Base-by-base conservation (phyloP, 2,888 invertebrate species). In the Erpobdella octoculata region DNA sequence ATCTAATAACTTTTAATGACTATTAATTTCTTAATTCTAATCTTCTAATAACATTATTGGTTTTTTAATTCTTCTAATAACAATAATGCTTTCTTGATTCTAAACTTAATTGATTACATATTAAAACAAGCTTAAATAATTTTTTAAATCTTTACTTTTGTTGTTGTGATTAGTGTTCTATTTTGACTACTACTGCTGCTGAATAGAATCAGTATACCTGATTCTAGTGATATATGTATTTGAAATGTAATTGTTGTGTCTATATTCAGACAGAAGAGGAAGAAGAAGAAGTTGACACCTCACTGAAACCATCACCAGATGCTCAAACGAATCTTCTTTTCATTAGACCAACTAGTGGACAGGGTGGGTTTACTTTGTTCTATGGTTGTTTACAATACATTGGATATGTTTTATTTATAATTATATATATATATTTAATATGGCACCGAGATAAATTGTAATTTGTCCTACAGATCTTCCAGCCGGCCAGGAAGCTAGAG, bases 271-370 rank as follows among this genome's bases (percentile, higher is more conserved):
- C 21, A 15, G 58, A 74, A 59, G 73, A 75, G 79, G 81, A 81
- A 48, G 80, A 80, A 18, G 83, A 82, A 65, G 84, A 84, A 59
- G 83, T 81, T 41, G 81, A 83, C 35, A 77, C 79, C 18, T 76
- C 79, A 12, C 78, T 86, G 68, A 85, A 85, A 73, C 89, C 92
- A 2, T 94, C 95, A 0, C 90, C 91, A 62, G 91, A 95, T 85
- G 92, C 92, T 2, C 93, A 94, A 78, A 92, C 95, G 0, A 90
- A 89, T 21, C 88, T 97, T 79, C 85, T 95, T 73, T 98, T 98
- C 83, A 84, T 84, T 15, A 81, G 83, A 74, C 85, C 85, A n/a
- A 72, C 70, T 35, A 28, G 53, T 25, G 59, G 37, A 65, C 66
- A 65, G 18, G 71, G 71, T 65, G 12, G n/a, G 33, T 71, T 71